Evolutionary conservation across 2,797 vertebrate genomes (phyloP), one percentile per base, ranked within the genome.

Genomic region (Streptopelia turtur): DNA sequence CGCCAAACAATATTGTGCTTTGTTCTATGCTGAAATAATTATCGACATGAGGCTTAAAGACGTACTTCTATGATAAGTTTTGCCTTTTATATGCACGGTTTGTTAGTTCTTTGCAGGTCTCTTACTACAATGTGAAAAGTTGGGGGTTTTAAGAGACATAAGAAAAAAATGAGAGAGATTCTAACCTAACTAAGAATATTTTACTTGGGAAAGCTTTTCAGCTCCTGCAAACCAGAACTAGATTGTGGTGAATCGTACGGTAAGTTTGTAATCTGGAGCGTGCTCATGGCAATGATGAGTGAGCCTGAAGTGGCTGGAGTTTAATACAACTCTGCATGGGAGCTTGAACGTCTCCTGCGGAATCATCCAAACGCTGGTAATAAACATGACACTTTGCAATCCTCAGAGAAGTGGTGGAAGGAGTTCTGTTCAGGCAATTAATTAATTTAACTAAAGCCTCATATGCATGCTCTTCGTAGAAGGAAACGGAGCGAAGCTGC

Each of bases 401-500:
- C 66, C 68, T 59, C 41, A 50, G 49, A 41, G 25, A 30, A 71
- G 39, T 24, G 49, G 25, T 45, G 24, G 64, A 71, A 39, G 69
- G 63, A 72, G 63, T 16, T 59, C 75, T 85, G 78, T 61, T 61
- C 52, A 43, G 75, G 64, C 59, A 76, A 68, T 50, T 76, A 82
- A 16, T 69, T 68, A 61, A n/a, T 63, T 65, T 9, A 60, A 71
- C 43, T 77, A 52, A 60, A 77, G 37, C 59, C 57, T 85, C 33
- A 3, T 65, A 76, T 35, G 15, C 57, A 5, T 63, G 72, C 64
- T 80, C 65, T 57, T 89, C 18, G 2, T 28, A 6, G 49, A 49
- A 63, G 74, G 74, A 83, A 87, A 49, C 3, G 30, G 69, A 71
- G 75, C 74, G 70, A 81, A 59, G 76, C 80, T 49, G 57, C 84